A percentile compares a stretch with the other conserved stretches of the same genome.
Conservation (phyloP, 2,888 invertebrate species). For the Boloria euphrosyne region DNA sequence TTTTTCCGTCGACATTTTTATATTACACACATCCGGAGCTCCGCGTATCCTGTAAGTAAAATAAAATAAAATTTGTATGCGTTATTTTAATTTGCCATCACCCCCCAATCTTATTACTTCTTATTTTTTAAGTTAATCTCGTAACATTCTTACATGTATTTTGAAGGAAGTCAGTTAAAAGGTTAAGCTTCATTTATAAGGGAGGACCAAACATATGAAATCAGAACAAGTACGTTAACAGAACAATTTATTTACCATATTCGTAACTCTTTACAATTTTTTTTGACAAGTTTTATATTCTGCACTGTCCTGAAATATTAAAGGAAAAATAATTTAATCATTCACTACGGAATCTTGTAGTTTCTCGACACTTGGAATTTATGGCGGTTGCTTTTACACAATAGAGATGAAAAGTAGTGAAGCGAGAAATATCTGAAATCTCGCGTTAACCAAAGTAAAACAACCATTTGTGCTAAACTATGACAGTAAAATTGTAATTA, state of each 20-base stretch:
- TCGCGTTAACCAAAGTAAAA: slow-evolving; percentile 30
- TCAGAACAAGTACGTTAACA: no score
- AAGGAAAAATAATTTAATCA: slow-evolving; percentile 32
- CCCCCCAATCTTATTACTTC: no score
- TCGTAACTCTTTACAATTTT: no score
- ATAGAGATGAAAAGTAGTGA: slow-evolving; percentile 41
- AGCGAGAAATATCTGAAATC: slow-evolving; percentile 37
- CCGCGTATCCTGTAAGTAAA: slow-evolving; percentile 31
- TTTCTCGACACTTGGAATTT: slow-evolving; percentile 44
- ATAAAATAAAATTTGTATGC: slow-evolving; percentile 18
- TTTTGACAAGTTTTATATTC: no score
- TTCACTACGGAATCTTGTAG: slow-evolving; percentile 39
- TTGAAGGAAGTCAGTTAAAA: no score
- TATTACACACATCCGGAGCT: slow-evolving; percentile 61
- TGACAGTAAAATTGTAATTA: slow-evolving; percentile 27
- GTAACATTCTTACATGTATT: no score
- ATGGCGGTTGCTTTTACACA: slow-evolving; percentile 43
- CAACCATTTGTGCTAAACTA: slow-evolving; percentile 23
- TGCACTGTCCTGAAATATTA: not conserved
- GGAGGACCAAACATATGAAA: no score
- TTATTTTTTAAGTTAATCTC: no score
- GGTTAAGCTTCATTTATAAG: no score
- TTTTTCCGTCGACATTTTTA: slow-evolving; percentile 71
- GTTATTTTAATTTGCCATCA: not conserved
- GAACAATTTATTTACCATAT: no score